phyloP scores from a whole-genome alignment of 2,888 invertebrate species.

The Drosophila seclusa region DNA sequence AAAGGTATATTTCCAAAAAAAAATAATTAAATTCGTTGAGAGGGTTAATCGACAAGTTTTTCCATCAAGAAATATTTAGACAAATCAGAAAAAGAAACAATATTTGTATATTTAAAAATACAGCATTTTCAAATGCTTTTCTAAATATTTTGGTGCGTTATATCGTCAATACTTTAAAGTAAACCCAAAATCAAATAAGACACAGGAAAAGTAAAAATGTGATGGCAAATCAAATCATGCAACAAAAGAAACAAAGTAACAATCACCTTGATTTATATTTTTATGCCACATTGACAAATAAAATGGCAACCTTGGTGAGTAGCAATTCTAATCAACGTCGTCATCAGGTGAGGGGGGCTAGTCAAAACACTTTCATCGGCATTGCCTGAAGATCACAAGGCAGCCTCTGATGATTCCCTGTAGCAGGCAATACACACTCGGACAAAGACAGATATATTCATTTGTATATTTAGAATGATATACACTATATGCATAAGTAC shows the following conservation, averaged over 20 bases:
- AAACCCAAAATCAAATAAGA: not conserved
- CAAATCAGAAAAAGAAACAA: not conserved
- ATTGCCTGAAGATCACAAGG: slow-evolving; percentile 74
- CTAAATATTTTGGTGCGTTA: not conserved
- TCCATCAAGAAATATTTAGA: not conserved
- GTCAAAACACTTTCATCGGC: slow-evolving; percentile 68
- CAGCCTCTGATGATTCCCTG: slow-evolving; percentile 35
- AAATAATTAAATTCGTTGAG: slow-evolving; percentile 14
- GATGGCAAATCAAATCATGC: slow-evolving; percentile 49
- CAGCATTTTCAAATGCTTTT: not conserved
- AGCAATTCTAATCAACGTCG: slow-evolving; percentile 56
- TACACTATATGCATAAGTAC: slow-evolving; percentile 8
- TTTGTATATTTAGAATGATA: slow-evolving; percentile 17
- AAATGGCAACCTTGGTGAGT: slow-evolving; percentile 58
- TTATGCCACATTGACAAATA: slow-evolving; percentile 62
- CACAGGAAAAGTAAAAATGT: slow-evolving; percentile 1
- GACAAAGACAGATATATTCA: slow-evolving; percentile 12
- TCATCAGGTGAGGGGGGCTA: slow-evolving; percentile 55
- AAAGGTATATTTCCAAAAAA: slow-evolving; percentile 14
- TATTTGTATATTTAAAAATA: not conserved
- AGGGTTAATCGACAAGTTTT: slow-evolving; percentile 46
- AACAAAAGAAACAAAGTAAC: slow-evolving; percentile 33
- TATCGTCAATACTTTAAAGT: not conserved
- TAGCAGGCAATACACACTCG: slow-evolving; percentile 37
- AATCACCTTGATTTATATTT: slow-evolving; percentile 71